Percentiles rank a stretch among this genome's conserved stretches.
Evolutionary conservation across 2,113 vertebrate genomes (phyloP).

Genomic region (Grantiella picta): DNA sequence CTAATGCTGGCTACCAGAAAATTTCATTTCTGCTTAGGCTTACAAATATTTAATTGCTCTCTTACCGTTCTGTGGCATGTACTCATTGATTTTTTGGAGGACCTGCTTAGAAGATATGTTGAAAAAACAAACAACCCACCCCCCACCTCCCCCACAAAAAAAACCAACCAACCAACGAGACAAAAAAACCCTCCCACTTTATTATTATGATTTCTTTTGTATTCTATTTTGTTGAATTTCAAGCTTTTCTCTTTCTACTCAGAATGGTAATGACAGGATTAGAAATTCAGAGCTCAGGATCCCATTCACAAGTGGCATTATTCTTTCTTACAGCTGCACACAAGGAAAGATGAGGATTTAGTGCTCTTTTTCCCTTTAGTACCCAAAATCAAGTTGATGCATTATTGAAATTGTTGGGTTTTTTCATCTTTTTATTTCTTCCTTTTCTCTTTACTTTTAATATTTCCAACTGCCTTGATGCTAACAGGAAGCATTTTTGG

Average conservation of each 20-base stretch:
- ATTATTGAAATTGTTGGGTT: accelerated
- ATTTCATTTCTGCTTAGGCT: not conserved
- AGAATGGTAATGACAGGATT: accelerated
- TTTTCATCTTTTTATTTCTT: not conserved
- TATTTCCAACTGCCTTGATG: not conserved
- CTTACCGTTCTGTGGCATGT: accelerated
- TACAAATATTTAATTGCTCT: not conserved
- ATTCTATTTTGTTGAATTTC: not conserved
- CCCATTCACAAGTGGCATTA: not conserved
- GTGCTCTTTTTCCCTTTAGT: not conserved
- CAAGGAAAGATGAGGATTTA: not conserved
- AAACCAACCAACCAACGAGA: not conserved
- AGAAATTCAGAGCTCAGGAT: not conserved
- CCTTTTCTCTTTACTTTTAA: not conserved
- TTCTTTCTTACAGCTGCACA: not conserved
- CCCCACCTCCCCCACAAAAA: accelerated
- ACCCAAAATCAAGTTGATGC: not conserved
- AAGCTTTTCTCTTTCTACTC: not conserved
- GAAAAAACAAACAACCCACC: not conserved
- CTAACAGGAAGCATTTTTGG: not conserved
- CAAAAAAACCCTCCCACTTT: too few relatives aligned
- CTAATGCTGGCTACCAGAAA: not conserved
- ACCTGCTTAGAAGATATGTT: not conserved
- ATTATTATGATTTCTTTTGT: not conserved
- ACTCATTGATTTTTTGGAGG: not conserved